Evolutionary conservation across 1,140 invertebrate species (phyloP).

Genomic region (Dinothrombium tinctorium): DNA sequence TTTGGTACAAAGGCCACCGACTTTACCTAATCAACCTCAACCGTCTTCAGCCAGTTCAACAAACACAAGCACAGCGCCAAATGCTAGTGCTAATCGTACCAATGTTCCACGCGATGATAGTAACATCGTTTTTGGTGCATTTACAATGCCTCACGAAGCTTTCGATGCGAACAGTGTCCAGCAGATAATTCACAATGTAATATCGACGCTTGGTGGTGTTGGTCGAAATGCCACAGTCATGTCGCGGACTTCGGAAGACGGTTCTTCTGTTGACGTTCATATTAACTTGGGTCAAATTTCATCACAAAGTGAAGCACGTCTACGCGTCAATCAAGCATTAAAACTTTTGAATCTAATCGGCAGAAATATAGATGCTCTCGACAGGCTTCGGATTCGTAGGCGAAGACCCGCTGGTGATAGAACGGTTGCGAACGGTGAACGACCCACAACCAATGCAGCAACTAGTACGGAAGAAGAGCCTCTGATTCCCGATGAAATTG

Average conservation of each 20-base stretch:
- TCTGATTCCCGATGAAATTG: too few relatives aligned
- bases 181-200: slow-evolving; percentile 22
- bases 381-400: too few relatives aligned
- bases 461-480: too few relatives aligned
- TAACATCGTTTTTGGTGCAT: slow-evolving; percentile 22
- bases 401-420: too few relatives aligned
- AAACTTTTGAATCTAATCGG: too few relatives aligned
- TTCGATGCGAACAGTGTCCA: slow-evolving; percentile 21
- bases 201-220: slow-evolving; percentile 20
- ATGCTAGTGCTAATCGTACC: background rate
- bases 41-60: slow-evolving; percentile 23
- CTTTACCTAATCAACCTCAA: slow-evolving; percentile 18
- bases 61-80: slow-evolving; percentile 15
- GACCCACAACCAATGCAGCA: too few relatives aligned
- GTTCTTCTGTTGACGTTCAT: slow-evolving; percentile 23
- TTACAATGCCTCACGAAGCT: slow-evolving; percentile 21
- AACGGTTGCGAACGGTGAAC: too few relatives aligned
- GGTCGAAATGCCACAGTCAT: slow-evolving; percentile 22
- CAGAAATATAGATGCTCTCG: too few relatives aligned
- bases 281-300: slow-evolving; percentile 22
- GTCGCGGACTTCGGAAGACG: slow-evolving; percentile 21
- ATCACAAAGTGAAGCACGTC: too few relatives aligned
- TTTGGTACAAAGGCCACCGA: slow-evolving; percentile 57
- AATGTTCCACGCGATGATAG: slow-evolving; percentile 15
- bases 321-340: too few relatives aligned